Percentiles rank a stretch among this genome's conserved stretches.
These are phyloP conservation scores for Scomberomorus guttatus DNA, from an alignment of 2,797 vertebrate genomes.

Conservation along the genomic window DNA sequence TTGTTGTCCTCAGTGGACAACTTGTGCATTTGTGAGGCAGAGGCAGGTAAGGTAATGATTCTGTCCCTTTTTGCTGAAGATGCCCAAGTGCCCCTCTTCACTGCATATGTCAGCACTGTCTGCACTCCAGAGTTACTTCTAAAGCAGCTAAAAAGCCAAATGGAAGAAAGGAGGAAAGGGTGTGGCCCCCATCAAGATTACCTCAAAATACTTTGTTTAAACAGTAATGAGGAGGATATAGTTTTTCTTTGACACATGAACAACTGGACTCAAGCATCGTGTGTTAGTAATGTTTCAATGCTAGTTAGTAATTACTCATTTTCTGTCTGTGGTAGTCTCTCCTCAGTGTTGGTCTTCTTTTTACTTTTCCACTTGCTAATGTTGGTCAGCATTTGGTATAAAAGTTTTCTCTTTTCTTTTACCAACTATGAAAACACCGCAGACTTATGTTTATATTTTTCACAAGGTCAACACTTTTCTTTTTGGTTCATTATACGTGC, in stretches of 20 bases:
- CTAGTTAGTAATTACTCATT: not conserved
- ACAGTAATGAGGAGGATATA: not conserved
- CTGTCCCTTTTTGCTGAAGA: slow-evolving; percentile 55
- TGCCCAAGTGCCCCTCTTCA: slow-evolving; percentile 47
- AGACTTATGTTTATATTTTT: not conserved
- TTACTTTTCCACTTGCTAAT: not conserved
- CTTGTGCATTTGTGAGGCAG: slow-evolving; percentile 33
- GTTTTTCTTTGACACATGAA: not conserved
- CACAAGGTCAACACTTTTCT: not conserved
- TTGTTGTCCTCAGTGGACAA: slow-evolving; percentile 66
- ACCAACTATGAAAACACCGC: no score
- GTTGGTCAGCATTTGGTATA: no score
- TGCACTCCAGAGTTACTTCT: slow-evolving; percentile 54
- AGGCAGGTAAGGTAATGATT: slow-evolving; percentile 54
- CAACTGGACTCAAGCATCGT: not conserved
- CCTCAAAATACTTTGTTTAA: not conserved
- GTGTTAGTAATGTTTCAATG: not conserved
- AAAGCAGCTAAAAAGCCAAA: slow-evolving; percentile 55
- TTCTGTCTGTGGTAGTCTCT: not conserved
- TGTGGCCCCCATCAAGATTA: slow-evolving; percentile 6
- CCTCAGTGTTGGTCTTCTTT: not conserved
- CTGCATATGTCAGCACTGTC: slow-evolving; percentile 63
- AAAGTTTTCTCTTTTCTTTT: no score
- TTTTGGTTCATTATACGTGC: not conserved
- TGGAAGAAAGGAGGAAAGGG: slow-evolving; percentile 38